Evolutionary conservation across 2,113 vertebrate genomes (phyloP), one percentile per base, ranked within the genome.

Genomic region (Psittacara wagleri): DNA sequence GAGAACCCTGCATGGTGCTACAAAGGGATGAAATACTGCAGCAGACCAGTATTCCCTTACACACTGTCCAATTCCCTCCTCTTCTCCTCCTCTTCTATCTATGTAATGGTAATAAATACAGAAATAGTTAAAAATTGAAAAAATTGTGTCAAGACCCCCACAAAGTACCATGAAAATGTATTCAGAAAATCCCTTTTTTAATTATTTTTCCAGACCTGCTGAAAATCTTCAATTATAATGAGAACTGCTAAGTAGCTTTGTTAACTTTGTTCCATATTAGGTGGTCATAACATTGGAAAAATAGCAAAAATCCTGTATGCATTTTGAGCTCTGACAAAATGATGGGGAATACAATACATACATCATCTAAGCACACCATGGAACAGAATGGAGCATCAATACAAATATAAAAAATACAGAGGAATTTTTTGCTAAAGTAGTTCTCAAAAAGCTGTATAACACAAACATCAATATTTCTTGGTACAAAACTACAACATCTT

Each of bases 401-500:
- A 80, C 17, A 88, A 95, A 78, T 55, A 35, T 59, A 76, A 96
- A 95, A 96, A 90, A 76, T 51, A 83, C 37, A 91, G 63, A 91
- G 43, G 41, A 83, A 43, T 69, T 70, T 87, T 96, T 96, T 96
- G 51, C 88, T 90, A 52, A 66, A 68, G 33, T 89, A 77, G 73
- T 55, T 89, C 51, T 33, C 85, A 81, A 96, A 96, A 86, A 62
- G 43, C 82, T 93, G 35, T 10, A 12, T 83, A 95, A 92, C 39
- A 75, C 24, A 92, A 97, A 96, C 6, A 83, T 22, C 92, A 91
- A 88, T 51, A 92, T 85, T 94, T 83, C 80, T 87, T 95, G 74
- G 86, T 92, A 95, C 86, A 88, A 96, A 97, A 95, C 54, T 15
- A 84, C 51, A 91, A 83, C 78, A 54, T 83, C 92, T 92, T 94